Percentiles rank a stretch among this genome's conserved stretches.
These are phyloP conservation scores for Cyanoramphus novaezelandiae DNA, from an alignment of 2,113 vertebrate genomes.

Conservation along the genomic window DNA sequence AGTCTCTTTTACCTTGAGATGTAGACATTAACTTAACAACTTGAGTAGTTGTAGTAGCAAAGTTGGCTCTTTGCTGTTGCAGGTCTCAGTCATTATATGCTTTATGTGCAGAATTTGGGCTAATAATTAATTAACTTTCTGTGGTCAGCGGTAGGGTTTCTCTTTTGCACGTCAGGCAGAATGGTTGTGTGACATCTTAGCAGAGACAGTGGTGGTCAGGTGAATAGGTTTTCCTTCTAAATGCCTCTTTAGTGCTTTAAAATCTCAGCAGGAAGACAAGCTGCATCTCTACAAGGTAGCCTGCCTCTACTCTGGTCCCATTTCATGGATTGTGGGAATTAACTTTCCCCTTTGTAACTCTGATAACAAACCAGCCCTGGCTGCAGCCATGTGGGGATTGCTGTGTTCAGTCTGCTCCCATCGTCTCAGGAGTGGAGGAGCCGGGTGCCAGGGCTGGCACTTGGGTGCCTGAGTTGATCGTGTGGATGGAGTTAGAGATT, in stretches of 20 bases:
- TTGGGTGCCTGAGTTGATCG: background rate
- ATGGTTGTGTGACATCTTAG: background rate
- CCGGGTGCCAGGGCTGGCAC: background rate
- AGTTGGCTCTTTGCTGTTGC: background rate
- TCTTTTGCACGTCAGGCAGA: background rate
- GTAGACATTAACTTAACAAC: background rate
- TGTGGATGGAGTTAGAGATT: background rate
- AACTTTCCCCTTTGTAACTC: background rate
- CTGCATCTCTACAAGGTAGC: background rate
- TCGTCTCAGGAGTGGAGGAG: background rate
- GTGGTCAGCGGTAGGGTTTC: background rate
- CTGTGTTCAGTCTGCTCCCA: background rate
- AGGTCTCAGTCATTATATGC: background rate
- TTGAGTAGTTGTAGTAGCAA: background rate
- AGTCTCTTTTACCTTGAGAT: background rate
- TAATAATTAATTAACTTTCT: background rate
- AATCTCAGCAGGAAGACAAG: background rate
- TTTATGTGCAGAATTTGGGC: background rate
- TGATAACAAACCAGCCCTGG: background rate
- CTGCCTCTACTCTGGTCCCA: background rate
- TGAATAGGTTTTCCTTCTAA: background rate
- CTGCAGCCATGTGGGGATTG: background rate
- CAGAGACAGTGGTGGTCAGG: background rate
- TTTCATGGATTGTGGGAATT: background rate
- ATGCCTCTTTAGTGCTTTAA: background rate